Percentiles rank a stretch among this genome's conserved stretches.
These are phyloP conservation scores for Teleogryllus oceanicus DNA, from an alignment of 2,888 invertebrate species.

Conservation along the genomic window DNA sequence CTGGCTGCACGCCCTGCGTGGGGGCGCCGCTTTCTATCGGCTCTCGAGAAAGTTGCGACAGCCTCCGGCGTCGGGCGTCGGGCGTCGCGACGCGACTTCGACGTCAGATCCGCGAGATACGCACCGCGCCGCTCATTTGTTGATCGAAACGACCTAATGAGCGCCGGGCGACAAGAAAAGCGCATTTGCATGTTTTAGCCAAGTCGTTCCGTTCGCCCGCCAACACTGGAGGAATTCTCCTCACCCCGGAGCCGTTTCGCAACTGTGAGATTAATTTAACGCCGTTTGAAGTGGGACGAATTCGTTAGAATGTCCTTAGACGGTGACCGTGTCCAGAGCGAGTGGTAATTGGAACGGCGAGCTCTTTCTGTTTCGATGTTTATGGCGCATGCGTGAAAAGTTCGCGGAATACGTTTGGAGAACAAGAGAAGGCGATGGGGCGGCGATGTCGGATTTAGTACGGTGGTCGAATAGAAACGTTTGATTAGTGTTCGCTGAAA, in stretches of 20 bases:
- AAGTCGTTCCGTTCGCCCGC: background rate
- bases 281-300: conserved; percentile 6
- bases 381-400: background rate
- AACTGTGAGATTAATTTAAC: background rate
- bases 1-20: background rate
- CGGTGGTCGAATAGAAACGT: no score
- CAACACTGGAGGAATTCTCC: background rate
- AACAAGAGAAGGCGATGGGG: background rate
- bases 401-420: background rate
- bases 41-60: background rate
- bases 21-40: background rate
- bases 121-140: background rate
- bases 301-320: background rate
- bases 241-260: background rate
- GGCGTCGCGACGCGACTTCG: background rate
- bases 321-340: background rate
- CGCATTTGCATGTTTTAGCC: background rate
- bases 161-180: background rate
- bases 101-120: background rate
- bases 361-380: background rate
- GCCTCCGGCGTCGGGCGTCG: background rate
- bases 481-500: no score
- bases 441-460: no score
- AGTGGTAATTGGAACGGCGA: no score
- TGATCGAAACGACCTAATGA: conserved; percentile 8